Evolutionary conservation across 2,797 vertebrate genomes (phyloP), one percentile per base, ranked within the genome.

Genomic region (Alosa sapidissima): DNA sequence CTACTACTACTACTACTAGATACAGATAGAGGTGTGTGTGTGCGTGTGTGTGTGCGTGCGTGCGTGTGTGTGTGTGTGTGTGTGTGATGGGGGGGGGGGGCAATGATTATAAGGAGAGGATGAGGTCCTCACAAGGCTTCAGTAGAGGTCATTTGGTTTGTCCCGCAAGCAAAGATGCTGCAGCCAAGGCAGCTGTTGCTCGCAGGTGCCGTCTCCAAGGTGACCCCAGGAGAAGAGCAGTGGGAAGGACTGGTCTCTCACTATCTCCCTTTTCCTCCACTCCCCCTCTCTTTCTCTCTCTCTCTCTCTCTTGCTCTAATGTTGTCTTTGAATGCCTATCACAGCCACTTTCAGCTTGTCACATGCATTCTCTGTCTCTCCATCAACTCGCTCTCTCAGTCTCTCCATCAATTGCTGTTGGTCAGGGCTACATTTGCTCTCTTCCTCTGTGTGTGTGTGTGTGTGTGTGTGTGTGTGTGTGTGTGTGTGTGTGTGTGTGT

Each of bases 121-220:
- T 3, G 51, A 52, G 11, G 3, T 52, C 11, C 13, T 52, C 14
- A 3, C 1, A 3, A 52, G 51, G 11, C 13, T 52, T 65, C 6
- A 24, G 21, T 33, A n/a, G n/a, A n/a, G n/a, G n/a, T n/a, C n/a
- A n/a, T n/a, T n/a, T 28, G 28, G 10, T 52, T 14, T 52, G 41
- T 24, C 28, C 28, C 11, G 62, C 62, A 13, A 33, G 62, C 8
- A 36, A 13, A 33, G 24, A 36, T 68, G 28, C 62, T 68, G 62
- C 62, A 33, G 62, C 62, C 24, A 68, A 10, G 28, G 62, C 62
- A 68, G 62, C 62, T 68, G 62, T 68, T 65, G 62, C 62, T 75
- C 13, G 33, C 14, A 75, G 68, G 68, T 41, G 33, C 11, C 65
- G 36, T 75, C 36, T 33, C 68, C 68, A 75, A 75, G 68, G 68